phyloP scores from a whole-genome alignment of 2,888 invertebrate species.

The Macrophya alboannulata region DNA sequence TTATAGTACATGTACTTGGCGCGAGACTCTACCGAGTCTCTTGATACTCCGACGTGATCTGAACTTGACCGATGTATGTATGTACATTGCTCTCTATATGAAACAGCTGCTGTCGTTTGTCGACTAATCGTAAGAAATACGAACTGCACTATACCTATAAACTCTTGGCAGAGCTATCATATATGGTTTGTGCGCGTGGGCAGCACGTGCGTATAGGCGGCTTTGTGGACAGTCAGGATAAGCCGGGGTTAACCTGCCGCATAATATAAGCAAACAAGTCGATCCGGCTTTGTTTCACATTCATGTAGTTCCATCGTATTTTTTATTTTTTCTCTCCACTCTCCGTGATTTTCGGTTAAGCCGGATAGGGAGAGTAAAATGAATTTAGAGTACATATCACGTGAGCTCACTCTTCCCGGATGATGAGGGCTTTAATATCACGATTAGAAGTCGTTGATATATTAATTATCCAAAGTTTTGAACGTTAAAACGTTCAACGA shows the following conservation, averaged over 20 bases:
- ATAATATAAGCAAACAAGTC: constrained; percentile 36
- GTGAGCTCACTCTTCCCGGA: not conserved
- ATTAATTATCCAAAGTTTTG: not conserved
- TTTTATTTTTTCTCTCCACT: not conserved
- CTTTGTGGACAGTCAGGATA: constrained; percentile 5
- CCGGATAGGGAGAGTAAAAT: not conserved
- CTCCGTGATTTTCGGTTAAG: not conserved
- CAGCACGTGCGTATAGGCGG: constrained; percentile 12
- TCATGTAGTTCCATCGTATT: not conserved
- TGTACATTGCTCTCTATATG: not conserved
- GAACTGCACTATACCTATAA: not conserved
- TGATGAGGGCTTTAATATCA: not conserved
- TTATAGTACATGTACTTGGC: not conserved
- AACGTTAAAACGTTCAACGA: not conserved
- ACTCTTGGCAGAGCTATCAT: not conserved
- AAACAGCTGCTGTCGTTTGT: not conserved
- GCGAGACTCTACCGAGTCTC: too few species aligned
- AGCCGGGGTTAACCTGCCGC: not conserved
- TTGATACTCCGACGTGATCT: not conserved
- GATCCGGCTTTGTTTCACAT: not conserved
- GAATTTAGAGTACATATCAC: not conserved
- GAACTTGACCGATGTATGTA: constrained; percentile 4
- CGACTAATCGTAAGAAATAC: not conserved
- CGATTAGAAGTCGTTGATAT: not conserved
- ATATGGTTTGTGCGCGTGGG: constrained; percentile 8